Evolutionary conservation across 1,140 invertebrate genomes (phyloP).

Genomic region (Cydia pomonella): DNA sequence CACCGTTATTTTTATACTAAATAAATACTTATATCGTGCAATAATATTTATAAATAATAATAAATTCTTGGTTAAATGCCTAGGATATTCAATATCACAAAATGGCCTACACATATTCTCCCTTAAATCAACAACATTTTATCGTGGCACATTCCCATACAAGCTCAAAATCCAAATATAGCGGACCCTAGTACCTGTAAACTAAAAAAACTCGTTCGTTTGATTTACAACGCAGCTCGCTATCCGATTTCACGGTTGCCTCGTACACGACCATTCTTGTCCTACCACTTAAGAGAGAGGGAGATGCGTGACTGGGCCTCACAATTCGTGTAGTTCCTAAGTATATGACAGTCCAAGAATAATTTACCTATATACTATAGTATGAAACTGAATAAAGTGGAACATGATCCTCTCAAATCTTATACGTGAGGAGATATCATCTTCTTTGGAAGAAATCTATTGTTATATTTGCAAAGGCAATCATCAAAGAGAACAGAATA

Average conservation of each 20-base stretch:
- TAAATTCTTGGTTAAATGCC: too few species aligned
- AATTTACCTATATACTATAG: too few species aligned
- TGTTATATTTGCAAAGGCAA: not conserved
- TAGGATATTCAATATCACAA: too few species aligned
- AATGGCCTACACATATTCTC: too few species aligned
- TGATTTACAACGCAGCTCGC: slow-evolving; percentile 24
- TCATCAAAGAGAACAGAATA: not conserved
- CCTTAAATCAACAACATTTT: too few species aligned
- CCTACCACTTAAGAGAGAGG: not conserved
- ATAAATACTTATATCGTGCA: too few species aligned
- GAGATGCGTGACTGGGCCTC: not conserved
- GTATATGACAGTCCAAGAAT: not conserved
- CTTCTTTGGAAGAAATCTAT: not conserved
- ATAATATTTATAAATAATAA: too few species aligned
- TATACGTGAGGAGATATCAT: not conserved
- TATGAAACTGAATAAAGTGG: too few species aligned
- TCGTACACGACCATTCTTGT: slow-evolving; percentile 9
- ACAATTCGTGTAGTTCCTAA: not conserved
- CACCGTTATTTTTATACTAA: too few species aligned
- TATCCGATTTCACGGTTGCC: slow-evolving; percentile 23
- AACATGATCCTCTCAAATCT: not conserved
- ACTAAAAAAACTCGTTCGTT: slow-evolving; percentile 26
- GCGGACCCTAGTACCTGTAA: not conserved
- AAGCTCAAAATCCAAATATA: not conserved
- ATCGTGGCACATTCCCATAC: not conserved